Evolutionary conservation across 2,797 vertebrate genomes (phyloP).

Genomic region (Rhyacichthys aspro): DNA sequence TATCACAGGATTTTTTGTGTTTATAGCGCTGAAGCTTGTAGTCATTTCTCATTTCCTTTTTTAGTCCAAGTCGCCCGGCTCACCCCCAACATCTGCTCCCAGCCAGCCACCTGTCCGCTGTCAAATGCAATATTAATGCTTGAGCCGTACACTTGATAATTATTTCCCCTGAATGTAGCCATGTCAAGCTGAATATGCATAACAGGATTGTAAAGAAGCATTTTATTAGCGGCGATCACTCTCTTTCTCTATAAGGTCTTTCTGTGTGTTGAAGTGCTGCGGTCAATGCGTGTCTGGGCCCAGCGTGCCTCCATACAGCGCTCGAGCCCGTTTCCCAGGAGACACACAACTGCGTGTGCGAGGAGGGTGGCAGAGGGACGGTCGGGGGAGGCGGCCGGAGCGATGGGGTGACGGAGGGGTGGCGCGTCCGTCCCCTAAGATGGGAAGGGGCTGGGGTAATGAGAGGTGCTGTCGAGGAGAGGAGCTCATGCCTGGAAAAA

Average conservation of each 20-base stretch:
- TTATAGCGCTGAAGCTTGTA: slow-evolving; percentile 25
- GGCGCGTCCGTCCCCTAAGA: slow-evolving; percentile 56
- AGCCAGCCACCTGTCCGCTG: slow-evolving; percentile 76
- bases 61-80: slow-evolving; percentile 25
- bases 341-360: slow-evolving; percentile 76
- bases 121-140: slow-evolving; percentile 73
- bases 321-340: slow-evolving; percentile 72
- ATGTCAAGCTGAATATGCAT: slow-evolving; percentile 69
- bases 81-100: slow-evolving; percentile 70
- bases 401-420: slow-evolving; percentile 61
- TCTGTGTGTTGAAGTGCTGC: slow-evolving; percentile 57
- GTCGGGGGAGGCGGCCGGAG: slow-evolving; percentile 28
- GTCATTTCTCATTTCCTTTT: slow-evolving; percentile 29
- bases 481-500: slow-evolving; percentile 56
- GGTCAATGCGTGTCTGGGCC: slow-evolving; percentile 41
- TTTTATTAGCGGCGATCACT: slow-evolving; percentile 72
- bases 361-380: slow-evolving; percentile 75
- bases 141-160: slow-evolving; percentile 72
- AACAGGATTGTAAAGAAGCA: slow-evolving; percentile 63
- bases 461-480: slow-evolving; percentile 67
- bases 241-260: slow-evolving; percentile 59
- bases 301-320: slow-evolving; percentile 69
- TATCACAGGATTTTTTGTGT: slow-evolving; percentile 9
- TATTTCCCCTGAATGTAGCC: slow-evolving; percentile 69
- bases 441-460: slow-evolving; percentile 61